Base-by-base conservation (phyloP, 2,888 invertebrate species). In the Polydrusus cervinus region DNA sequence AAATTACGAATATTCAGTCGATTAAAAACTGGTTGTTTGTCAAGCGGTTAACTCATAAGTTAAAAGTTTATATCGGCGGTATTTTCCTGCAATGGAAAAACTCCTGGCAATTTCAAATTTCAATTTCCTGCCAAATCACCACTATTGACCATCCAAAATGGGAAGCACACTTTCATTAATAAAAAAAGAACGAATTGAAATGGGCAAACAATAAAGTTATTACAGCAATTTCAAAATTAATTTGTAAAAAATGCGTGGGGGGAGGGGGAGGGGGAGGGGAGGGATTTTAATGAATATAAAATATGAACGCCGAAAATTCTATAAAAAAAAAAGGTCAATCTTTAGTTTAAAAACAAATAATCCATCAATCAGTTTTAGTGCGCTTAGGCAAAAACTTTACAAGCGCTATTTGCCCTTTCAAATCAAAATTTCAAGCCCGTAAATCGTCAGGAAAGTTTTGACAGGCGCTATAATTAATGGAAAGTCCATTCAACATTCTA, bases 51-150 rank as follows among this genome's bases (percentile, higher is more conserved):
- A n/a, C n/a, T n/a, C n/a, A n/a, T n/a, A n/a, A n/a, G n/a, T n/a
- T n/a, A n/a, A n/a, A n/a, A n/a, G n/a, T n/a, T n/a, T 25, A 25
- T 25, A 3, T 25, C 5, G 25, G 25, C n/a, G n/a, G 13, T 43
- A 13, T 43, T 43, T 13, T 43, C 13, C 25, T 25, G 43, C 43
- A 13, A 2, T 13, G 43, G 1, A 8, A 43, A 43, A 43, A 43
- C 43, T 43, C 13, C 57, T 14, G 16, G 9, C 57, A 57, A 57
- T 57, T 57, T 34, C 57, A 57, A 30, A 57, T 57, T 57, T 57
- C 38, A 57, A 57, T 57, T 57, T 57, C 16, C 57, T 16, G 57
- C 7, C 38, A 57, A 57, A 57, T 16, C 57, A 34, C 57, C 57
- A 57, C 38, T 38, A 38, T 57, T 57, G 34, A 57, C 57, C 25